Base-by-base conservation (phyloP, 2,113 vertebrate species). In the Leptocoma aspasia region DNA sequence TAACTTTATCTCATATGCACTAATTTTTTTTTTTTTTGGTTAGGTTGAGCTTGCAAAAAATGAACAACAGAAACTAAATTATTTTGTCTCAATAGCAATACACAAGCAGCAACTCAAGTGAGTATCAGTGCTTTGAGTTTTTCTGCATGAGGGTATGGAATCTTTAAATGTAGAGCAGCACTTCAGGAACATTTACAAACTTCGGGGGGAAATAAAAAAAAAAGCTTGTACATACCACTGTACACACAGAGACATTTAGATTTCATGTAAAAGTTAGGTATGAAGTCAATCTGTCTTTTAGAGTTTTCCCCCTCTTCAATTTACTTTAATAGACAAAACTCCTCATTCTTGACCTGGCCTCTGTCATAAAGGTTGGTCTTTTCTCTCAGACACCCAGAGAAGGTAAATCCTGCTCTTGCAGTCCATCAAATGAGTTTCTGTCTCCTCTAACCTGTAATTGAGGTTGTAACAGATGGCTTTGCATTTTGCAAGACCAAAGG, bases 371-470 rank as follows among this genome's bases (percentile, higher is more conserved):
- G 52, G 20, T 66, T 82, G 49, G 13, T 66, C 44, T 86, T 78
- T 89, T 69, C 53, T 33, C 81, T 89, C 72, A 94, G 92, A 92
- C 83, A 30, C 49, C 53, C 33, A 72, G 73, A 7, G 41, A 89
- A 91, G 83, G 83, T 22, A 92, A 95, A 91, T 75, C 89, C 70
- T 92, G 78, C 83, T 91, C 56, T 83, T 89, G 89, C 80, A 96
- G 82, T 71, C 86, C 80, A 83, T 59, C 92, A 93, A 96, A 87
- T 91, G 92, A 86, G 91, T 95, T 96, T 93, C 89, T 95, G 91
- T 89, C 87, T 97, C 86, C 53, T 72, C 84, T 82, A 97, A 95
- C 89, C 81, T 97, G 44, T 94, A 96, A 95, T 95, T 95, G 91
- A 95, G 89, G 89, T 94, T 92, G 78, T 87, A 96, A 92, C 81